Percentiles rank a stretch among this genome's conserved stretches.
Conservation (phyloP, 1,140 invertebrate species). For the Sinella curviseta region DNA sequence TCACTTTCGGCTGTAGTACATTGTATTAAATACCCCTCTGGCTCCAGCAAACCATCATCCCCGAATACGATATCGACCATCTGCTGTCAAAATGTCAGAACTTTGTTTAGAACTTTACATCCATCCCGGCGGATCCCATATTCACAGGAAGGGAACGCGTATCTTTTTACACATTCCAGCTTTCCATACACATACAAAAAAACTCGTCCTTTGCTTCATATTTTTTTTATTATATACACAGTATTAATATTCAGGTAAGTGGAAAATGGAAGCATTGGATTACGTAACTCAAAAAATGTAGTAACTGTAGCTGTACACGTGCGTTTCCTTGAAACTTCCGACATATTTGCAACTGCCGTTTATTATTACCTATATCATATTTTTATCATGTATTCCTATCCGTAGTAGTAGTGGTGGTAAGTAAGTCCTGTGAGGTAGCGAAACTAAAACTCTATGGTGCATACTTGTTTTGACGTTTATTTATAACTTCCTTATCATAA, state of each 20-base stretch:
- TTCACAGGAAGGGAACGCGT: not conserved
- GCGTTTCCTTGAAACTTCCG: not conserved
- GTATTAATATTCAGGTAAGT: too few relatives aligned
- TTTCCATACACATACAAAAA: too few relatives aligned
- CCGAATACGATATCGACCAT: slow-evolving; percentile 1
- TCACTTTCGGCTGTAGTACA: too few relatives aligned
- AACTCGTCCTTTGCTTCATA: too few relatives aligned
- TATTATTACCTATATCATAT: not conserved
- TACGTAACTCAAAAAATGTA: not conserved
- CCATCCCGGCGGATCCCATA: too few relatives aligned
- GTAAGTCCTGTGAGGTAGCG: too few relatives aligned
- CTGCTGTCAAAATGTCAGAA: slow-evolving; percentile 13
- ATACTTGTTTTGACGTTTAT: too few relatives aligned
- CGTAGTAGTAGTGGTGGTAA: too few relatives aligned
- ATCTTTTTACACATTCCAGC: not conserved
- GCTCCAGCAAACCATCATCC: not conserved
- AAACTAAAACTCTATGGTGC: too few relatives aligned
- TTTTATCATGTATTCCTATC: too few relatives aligned
- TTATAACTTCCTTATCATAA: not conserved
- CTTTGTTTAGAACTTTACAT: not conserved
- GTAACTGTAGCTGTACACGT: not conserved
- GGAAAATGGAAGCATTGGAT: not conserved
- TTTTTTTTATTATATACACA: not conserved
- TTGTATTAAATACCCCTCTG: too few relatives aligned
- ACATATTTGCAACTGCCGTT: not conserved